Base-by-base conservation (phyloP, 2,888 invertebrate species). In the Drosophila histrio region DNA sequence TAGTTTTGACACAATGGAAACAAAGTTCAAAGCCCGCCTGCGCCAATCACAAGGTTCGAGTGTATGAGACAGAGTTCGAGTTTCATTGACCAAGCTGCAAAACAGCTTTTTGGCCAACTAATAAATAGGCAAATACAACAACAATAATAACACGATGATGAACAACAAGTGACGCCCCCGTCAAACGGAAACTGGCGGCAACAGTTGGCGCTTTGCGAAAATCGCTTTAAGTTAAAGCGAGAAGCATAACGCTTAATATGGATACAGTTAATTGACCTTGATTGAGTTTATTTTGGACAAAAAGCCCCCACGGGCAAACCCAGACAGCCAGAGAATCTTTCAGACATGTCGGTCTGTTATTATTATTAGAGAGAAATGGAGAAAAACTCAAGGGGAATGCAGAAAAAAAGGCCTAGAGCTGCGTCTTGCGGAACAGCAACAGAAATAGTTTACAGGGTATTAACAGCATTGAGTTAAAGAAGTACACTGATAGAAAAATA, bases 251-350 rank as follows among this genome's bases (percentile, higher is more conserved):
- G 71, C 83, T 88, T 75, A 76, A 82, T 84, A 82, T 89, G 88
- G 84, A 73, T 83, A 90, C 89, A 88, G 90, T 89, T 90, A 90
- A 89, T 88, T 90, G 89, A 89, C 90, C 90, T 90, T 90, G 90
- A 90, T 89, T 88, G 80, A 73, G 83, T 79, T 79, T 72, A 70
- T 75, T 85, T 84, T 79, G 75, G 74, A 39, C 68, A 64, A 64
- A 65, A 60, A 53, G 52, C 52, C n/a, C 30, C 56, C 57, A 50
- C 58, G 62, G 58, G 50, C 62, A 32, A n/a, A 15, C 21, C 43
- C 34, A 56, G 54, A 38, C 52, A 13, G 11, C 26, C 46, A 49
- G 11, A 26, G 17, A 13, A 8, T 17, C 9, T 17, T 26, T 11
- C 8, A 9, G 30, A n/a, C 15, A 30, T 34, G 22, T 8, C 7